Conservation (phyloP, 2,113 vertebrate genomes). For the Triplophysa rosa region DNA sequence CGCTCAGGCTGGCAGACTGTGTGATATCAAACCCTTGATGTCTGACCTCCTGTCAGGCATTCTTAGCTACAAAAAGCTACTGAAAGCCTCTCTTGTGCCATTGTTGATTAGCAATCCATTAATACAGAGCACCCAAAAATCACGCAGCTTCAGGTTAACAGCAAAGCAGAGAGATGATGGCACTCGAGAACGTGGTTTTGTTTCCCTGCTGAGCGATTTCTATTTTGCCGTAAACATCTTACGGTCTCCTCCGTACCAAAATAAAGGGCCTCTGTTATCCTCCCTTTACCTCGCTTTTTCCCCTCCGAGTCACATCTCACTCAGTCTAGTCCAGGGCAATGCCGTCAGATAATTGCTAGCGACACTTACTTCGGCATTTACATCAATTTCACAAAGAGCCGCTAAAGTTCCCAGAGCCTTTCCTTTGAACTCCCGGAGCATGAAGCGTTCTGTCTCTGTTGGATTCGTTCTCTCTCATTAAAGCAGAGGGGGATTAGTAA, state of each 20-base stretch:
- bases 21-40: conserved; percentile 59
- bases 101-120: conserved; percentile 56
- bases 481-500: conserved; percentile 49
- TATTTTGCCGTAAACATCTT: conserved; percentile 12
- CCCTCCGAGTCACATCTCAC: conserved; percentile 37
- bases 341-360: conserved; percentile 56
- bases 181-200: conserved; percentile 22
- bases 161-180: conserved; percentile 40
- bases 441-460: conserved; percentile 43
- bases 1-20: conserved; percentile 51
- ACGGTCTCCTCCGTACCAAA: conserved; percentile 9
- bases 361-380: conserved; percentile 56
- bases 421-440: conserved; percentile 55
- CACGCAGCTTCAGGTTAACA: conserved; percentile 44
- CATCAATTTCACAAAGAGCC: conserved; percentile 58
- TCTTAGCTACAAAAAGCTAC: conserved; percentile 43
- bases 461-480: conserved; percentile 54
- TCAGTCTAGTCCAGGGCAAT: conserved; percentile 31
- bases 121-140: conserved; percentile 44
- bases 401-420: conserved; percentile 56
- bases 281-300: conserved; percentile 6
- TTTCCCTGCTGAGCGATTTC: conserved; percentile 10
- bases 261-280: conserved; percentile 34
- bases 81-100: conserved; percentile 48
- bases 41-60: conserved; percentile 59